Percentiles rank a stretch among this genome's conserved stretches.
These are phyloP conservation scores for Mythimna loreyi DNA, from an alignment of 2,888 invertebrate species.

Conservation along the genomic window DNA sequence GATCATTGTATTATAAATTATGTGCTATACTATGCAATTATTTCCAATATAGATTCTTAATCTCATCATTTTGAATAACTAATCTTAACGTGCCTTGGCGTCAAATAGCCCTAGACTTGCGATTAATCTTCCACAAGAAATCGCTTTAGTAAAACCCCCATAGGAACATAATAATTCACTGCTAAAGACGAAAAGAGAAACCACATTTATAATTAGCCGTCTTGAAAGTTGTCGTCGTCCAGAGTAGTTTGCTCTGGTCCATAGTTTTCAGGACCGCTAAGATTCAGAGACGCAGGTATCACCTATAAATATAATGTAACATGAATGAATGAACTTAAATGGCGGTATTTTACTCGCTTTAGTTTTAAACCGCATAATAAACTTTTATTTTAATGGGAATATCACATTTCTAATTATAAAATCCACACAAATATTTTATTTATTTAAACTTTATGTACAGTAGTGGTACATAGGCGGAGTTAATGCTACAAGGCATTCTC, in stretches of 20 bases:
- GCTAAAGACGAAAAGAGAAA: slow-evolving; percentile 8
- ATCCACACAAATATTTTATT: neutral
- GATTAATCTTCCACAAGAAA: slow-evolving; percentile 30
- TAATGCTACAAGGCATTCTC: no score
- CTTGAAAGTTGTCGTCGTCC: neutral
- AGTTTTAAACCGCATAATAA: no score
- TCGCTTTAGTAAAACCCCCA: slow-evolving; percentile 17
- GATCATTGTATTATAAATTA: neutral
- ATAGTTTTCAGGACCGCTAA: no score
- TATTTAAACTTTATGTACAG: no score
- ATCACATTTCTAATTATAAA: neutral
- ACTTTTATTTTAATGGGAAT: neutral
- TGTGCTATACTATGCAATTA: neutral
- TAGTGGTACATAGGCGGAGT: no score
- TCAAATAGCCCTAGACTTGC: slow-evolving; percentile 21
- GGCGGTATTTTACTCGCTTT: no score
- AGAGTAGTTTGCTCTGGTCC: no score
- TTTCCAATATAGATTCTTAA: neutral
- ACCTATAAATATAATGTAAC: no score
- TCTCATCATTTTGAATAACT: neutral
- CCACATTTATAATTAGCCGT: neutral
- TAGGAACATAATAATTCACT: slow-evolving; percentile 27
- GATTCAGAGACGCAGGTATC: no score
- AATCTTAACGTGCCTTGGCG: neutral
- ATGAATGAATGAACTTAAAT: slow-evolving; percentile 8